Conservation (phyloP, 2,113 vertebrate genomes). For the Petrocephalus zakoni region DNA sequence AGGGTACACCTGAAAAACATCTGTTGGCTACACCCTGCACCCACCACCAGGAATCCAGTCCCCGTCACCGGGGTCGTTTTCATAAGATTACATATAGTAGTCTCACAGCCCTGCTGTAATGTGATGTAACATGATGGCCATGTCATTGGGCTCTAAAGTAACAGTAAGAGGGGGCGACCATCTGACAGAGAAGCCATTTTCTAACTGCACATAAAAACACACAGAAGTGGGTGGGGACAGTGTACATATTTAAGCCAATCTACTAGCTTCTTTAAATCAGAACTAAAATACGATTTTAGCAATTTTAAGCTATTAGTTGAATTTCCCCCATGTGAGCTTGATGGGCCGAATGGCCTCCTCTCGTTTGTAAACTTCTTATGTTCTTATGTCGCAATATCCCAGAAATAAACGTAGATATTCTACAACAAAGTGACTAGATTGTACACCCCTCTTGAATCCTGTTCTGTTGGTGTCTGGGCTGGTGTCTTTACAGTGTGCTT, state of each 20-base stretch:
- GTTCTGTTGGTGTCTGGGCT: not conserved
- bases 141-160: slow-evolving; percentile 15
- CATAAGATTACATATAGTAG: slow-evolving; percentile 19
- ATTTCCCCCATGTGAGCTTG: too few relatives aligned
- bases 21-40: not conserved
- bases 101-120: slow-evolving; percentile 8
- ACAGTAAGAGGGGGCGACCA: slow-evolving; percentile 34
- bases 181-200: not conserved
- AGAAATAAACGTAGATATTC: slow-evolving; percentile 30
- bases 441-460: not conserved
- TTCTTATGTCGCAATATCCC: slow-evolving; percentile 42
- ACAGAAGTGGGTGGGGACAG: not conserved
- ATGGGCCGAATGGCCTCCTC: too few relatives aligned
- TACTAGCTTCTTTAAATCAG: slow-evolving; percentile 15
- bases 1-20: slow-evolving; percentile 42
- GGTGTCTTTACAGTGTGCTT: not conserved
- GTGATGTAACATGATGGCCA: not conserved
- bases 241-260: slow-evolving; percentile 29
- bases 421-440: not conserved
- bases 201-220: not conserved
- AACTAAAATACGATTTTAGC: too few relatives aligned
- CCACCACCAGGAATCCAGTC: not conserved
- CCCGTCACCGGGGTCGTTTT: not conserved
- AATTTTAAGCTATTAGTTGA: too few relatives aligned
- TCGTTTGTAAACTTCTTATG: too few relatives aligned